Evolutionary conservation across 2,797 vertebrate genomes (phyloP), one percentile per base, ranked within the genome.

Genomic region (Melopsittacus undulatus): DNA sequence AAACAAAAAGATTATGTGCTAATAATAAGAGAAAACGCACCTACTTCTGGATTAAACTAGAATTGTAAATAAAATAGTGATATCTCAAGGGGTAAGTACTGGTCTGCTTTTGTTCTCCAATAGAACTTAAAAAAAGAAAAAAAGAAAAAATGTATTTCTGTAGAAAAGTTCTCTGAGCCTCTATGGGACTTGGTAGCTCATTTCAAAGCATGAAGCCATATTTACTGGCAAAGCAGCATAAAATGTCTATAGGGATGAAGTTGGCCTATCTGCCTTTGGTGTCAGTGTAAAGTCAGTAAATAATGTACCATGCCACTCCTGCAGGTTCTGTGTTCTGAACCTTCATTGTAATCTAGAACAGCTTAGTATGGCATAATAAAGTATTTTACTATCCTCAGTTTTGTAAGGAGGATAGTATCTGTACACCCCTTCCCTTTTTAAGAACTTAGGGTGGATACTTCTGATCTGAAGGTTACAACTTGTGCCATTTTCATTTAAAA

Each of bases 1-100:
- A 96, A 95, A 90, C 63, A 90, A 91, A 95, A 95, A 95, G 29
- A 61, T 70, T 5, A 12, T 89, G 86, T 59, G 29, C 24, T 91
- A 52, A 67, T 83, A 91, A 93, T 36, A 73, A 81, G 32, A 89
- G 61, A 81, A 74, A 67, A 89, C 75, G 13, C 26, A 62, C 51
- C 70, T 79, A 88, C 30, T 82, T 78, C 56, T 72, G n/a, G 30
- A 73, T 87, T 12, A 74, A 93, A 79, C 26, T 81, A 79, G 42
- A 72, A 45, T 26, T 86, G 18, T 68, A 89, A 72, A 80, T 74
- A 61, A 73, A 91, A 51, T 32, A 0, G 7, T 81, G 69, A 43
- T 32, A 77, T 64, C 21, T 73, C 36, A 86, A 61, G 49, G n/a
- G 11, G 32, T 49, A 21, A n/a, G 11, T 68, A 56, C 7, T 57